Evolutionary conservation across 2,797 vertebrate genomes (phyloP).

Genomic region (Carapus acus): DNA sequence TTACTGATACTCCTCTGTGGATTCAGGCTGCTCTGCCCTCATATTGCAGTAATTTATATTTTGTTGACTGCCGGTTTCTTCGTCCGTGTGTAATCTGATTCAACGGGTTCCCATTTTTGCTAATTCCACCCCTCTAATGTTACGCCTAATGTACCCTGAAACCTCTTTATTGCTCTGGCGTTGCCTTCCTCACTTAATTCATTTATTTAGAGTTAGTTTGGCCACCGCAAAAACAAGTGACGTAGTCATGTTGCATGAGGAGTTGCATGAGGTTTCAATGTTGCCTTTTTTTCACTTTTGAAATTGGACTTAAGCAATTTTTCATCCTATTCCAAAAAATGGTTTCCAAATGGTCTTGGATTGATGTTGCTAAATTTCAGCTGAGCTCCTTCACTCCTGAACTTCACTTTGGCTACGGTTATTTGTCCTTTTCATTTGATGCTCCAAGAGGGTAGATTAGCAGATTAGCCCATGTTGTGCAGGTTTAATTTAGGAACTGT

Average conservation of each 20-base stretch:
- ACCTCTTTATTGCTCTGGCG: constrained; percentile 65
- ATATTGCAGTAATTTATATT: constrained; percentile 74
- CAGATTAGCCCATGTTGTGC: too few relatives aligned
- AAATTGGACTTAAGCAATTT: too few relatives aligned
- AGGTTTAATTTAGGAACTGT: too few relatives aligned
- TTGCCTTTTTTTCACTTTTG: too few relatives aligned
- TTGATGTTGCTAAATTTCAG: too few relatives aligned
- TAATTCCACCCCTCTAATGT: constrained; percentile 71
- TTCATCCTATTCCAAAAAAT: too few relatives aligned
- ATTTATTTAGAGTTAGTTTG: constrained; percentile 63
- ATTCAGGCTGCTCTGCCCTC: constrained; percentile 57
- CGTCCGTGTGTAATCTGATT: constrained; percentile 66
- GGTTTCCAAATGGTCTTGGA: too few relatives aligned
- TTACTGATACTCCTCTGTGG: constrained; percentile 73
- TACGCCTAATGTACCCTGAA: constrained; percentile 72
- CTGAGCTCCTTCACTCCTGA: too few relatives aligned
- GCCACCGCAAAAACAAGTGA: constrained; percentile 63
- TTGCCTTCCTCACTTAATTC: constrained; percentile 64
- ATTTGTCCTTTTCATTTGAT: too few relatives aligned
- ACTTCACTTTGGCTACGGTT: too few relatives aligned
- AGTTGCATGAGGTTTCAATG: constrained; percentile 36
- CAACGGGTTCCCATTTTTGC: constrained; percentile 63
- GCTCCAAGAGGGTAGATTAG: too few relatives aligned
- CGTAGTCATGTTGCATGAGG: constrained; percentile 46
- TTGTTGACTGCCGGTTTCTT: constrained; percentile 69